Evolutionary conservation across 2,888 invertebrate species (phyloP), one percentile per base, ranked within the genome.

Genomic region (Mythimna impura): DNA sequence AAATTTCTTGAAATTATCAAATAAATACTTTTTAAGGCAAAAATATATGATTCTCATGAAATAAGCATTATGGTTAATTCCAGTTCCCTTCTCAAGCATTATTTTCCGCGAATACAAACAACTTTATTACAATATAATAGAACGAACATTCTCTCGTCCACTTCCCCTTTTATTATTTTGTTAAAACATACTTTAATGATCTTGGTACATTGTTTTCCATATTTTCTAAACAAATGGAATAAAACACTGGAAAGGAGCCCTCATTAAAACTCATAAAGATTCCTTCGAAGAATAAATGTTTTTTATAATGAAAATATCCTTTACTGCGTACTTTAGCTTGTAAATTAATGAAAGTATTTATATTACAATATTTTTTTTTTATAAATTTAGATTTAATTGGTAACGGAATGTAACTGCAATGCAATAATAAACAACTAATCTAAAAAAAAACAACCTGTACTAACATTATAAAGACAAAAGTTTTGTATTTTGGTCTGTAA

Each of bases 191-290:
- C 52, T 79, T 74, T 82, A 85, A 86, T 73, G 78, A 85, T 81
- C 63, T 74, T 64, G 55, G 65, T 64, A 79, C 62, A 78, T 52
- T 76, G 61, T 71, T 64, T 20, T 54, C 47, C 43, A 73, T 75
- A 66, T 80, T 81, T 80, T 58, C 20, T 52, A 66, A 87, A 86
- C 69, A 85, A 86, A 82, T 71, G 30, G 54, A 67, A 60, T 78
- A 67, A 77, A 78, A 77, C 67, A 76, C 78, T 63, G 73, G 67
- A 34, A 62, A 40, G 36, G 22, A 54, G 55, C 52, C 68, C 73
- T 83, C 63, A 63, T 86, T 84, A 75, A 67, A 83, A 80, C 70
- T 84, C 81, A 65, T 76, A 80, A 80, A 82, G 64, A 71, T 79
- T 60, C 71, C 34, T 75, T 70, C 55, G 36, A 22, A 68, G 52